A percentile compares a stretch with the other conserved stretches of the same genome.
Conservation (phyloP, 1,140 invertebrate genomes). For the Ceratina japonica region DNA sequence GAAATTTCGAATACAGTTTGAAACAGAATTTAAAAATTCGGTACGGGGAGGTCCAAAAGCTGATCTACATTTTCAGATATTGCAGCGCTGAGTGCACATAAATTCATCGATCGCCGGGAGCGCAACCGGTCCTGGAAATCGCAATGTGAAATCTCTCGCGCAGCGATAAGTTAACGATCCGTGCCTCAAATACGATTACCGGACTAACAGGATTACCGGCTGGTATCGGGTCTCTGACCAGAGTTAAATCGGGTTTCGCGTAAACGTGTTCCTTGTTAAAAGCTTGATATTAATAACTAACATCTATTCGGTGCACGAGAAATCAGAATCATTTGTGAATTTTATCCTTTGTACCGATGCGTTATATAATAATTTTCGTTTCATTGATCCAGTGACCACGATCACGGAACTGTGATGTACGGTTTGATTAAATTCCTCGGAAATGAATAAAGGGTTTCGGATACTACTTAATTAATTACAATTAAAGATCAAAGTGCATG, state of each 20-base stretch:
- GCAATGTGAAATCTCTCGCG: conserved; percentile 65
- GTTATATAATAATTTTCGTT: background rate
- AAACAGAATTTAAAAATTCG: background rate
- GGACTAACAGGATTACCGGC: conserved; percentile 63
- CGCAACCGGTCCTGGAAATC: conserved; percentile 51
- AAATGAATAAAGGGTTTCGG: too few species aligned
- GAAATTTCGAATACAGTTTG: background rate
- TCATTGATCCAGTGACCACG: too few species aligned
- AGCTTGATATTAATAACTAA: conserved; percentile 65
- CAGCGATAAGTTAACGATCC: conserved; percentile 71
- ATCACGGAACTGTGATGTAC: too few species aligned
- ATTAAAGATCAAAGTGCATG: too few species aligned
- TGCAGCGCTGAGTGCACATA: background rate
- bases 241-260: conserved; percentile 65
- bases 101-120: conserved; percentile 52
- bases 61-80: background rate
- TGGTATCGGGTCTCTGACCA: conserved; percentile 62
- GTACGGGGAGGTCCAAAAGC: too few species aligned
- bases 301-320: conserved; percentile 6
- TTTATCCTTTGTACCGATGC: background rate
- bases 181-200: conserved; percentile 67
- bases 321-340: conserved; percentile 5
- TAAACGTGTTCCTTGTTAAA: conserved; percentile 66
- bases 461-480: too few species aligned
- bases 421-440: too few species aligned